These are phyloP conservation scores for Ericerus pela DNA, from an alignment of 1,140 invertebrate species.

Conservation along the genomic window DNA sequence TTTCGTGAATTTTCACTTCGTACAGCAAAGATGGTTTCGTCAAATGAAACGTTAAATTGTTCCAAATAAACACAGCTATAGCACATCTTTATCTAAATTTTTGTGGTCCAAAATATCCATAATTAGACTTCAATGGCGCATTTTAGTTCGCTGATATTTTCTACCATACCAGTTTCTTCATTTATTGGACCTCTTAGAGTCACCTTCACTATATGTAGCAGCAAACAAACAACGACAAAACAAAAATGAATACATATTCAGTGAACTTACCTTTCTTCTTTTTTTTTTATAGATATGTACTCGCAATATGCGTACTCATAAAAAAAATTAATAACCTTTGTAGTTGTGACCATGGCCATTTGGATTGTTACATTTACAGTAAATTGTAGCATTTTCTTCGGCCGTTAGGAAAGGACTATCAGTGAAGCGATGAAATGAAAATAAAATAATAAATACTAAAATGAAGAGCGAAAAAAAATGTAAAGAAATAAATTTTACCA, in stretches of 20 bases:
- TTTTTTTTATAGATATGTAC: background rate
- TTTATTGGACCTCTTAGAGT: conserved; percentile 75
- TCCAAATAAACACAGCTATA: conserved; percentile 82
- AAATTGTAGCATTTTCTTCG: conserved; percentile 66
- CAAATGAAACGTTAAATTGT: conserved; percentile 54
- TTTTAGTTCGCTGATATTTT: conserved; percentile 85
- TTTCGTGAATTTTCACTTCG: conserved; percentile 89
- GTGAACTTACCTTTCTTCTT: too few relatives aligned
- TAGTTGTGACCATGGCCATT: conserved; percentile 98
- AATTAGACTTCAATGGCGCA: conserved; percentile 61
- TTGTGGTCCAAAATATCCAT: conserved; percentile 84
- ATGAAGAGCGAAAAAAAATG: too few relatives aligned
- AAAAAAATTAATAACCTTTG: conserved; percentile 44
- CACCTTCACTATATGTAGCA: conserved; percentile 61
- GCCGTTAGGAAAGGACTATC: conserved; percentile 51
- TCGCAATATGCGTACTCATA: background rate
- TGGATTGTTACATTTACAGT: conserved; percentile 90
- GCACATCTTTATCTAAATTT: conserved; percentile 86
- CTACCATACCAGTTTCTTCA: conserved; percentile 83
- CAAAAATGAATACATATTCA: conserved; percentile 7
- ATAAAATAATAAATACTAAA: conserved; percentile 3
- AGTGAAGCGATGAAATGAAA: conserved; percentile 23
- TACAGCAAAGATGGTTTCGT: conserved; percentile 56
- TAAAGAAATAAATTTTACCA: conserved; percentile 19
- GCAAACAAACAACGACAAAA: conserved; percentile 14